These are phyloP conservation scores for Porites lutea DNA, from an alignment of 64 coral and sea anemone genomes.

Conservation along the genomic window DNA sequence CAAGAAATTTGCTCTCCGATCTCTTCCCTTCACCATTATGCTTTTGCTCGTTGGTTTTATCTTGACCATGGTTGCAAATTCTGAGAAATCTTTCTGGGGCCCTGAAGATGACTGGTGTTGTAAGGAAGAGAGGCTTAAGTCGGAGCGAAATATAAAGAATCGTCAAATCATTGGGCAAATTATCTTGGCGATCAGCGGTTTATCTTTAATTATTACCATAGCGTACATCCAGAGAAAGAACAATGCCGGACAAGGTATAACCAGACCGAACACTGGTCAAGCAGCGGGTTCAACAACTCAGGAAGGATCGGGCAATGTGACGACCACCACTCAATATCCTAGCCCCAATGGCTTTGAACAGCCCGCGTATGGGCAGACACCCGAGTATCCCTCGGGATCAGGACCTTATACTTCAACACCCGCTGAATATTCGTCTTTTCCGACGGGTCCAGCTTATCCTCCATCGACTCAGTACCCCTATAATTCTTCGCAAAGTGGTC, in stretches of 20 bases:
- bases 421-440: not conserved
- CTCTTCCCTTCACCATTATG: conserved; percentile 9
- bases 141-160: conserved; percentile 10
- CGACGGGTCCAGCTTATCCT: not conserved
- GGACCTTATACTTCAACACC: not conserved
- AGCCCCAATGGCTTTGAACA: not conserved
- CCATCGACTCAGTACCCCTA: not conserved
- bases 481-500: not conserved
- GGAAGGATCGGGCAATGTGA: not conserved
- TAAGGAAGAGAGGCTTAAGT: conserved; percentile 13
- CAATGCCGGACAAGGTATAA: not conserved
- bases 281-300: not conserved
- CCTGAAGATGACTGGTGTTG: too few relatives aligned
- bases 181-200: not conserved
- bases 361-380: not conserved
- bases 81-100: too few relatives aligned
- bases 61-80: not conserved
- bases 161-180: conserved; percentile 43
- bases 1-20: not conserved
- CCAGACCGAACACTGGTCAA: not conserved
- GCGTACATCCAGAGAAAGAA: not conserved
- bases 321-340: not conserved
- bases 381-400: not conserved
- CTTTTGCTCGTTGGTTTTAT: conserved; percentile 40
- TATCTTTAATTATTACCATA: conserved; percentile 4